Percentiles rank a stretch among this genome's conserved stretches.
Conservation (phyloP, 2,888 invertebrate species). For the Chironomus tentans region DNA sequence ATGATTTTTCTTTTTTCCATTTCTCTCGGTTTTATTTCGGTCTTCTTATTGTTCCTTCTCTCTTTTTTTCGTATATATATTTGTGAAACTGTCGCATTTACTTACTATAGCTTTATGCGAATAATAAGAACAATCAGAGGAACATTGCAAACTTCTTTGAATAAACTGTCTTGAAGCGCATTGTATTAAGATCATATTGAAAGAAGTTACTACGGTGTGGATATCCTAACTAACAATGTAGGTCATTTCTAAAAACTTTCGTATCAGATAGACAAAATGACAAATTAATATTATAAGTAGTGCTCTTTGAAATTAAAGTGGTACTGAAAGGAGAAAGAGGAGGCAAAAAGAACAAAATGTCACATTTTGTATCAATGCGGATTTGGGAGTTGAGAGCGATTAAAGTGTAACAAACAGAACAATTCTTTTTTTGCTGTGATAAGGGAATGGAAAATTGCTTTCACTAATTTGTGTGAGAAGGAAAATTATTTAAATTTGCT, state of each 20-base stretch:
- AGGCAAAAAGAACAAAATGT: not conserved
- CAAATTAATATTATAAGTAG: too few relatives aligned
- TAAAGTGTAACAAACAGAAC: not conserved
- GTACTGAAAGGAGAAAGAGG: not conserved
- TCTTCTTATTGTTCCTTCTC: not conserved
- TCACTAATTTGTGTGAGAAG: too few relatives aligned
- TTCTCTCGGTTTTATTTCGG: slow-evolving; percentile 14
- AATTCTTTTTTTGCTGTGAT: not conserved
- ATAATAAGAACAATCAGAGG: too few relatives aligned
- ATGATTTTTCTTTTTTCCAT: slow-evolving; percentile 6
- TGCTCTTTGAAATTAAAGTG: not conserved
- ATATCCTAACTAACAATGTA: too few relatives aligned
- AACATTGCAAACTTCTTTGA: too few relatives aligned
- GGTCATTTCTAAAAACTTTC: too few relatives aligned
- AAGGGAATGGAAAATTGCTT: too few relatives aligned
- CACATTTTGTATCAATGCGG: slow-evolving; percentile 17
- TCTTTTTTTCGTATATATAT: not conserved
- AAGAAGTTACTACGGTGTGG: too few relatives aligned
- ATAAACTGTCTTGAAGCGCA: too few relatives aligned
- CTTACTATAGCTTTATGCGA: not conserved
- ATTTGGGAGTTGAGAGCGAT: not conserved
- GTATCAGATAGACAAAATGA: too few relatives aligned
- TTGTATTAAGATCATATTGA: too few relatives aligned
- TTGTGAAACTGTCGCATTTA: not conserved
- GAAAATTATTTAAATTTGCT: too few relatives aligned